These are phyloP conservation scores for Chitala chitala DNA, from an alignment of 2,113 vertebrate species.

Conservation along the genomic window DNA sequence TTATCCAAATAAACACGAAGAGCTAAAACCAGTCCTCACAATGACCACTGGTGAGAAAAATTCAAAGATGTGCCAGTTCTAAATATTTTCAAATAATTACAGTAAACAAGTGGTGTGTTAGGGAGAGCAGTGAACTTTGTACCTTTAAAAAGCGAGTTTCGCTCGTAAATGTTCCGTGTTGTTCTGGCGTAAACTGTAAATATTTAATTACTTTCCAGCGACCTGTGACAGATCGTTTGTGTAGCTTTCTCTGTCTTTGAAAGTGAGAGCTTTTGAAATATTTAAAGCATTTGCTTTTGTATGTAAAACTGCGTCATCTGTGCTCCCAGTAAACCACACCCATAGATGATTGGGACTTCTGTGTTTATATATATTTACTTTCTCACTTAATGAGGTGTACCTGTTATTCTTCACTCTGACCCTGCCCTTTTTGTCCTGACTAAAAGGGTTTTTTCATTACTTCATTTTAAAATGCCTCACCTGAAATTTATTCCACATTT, in stretches of 20 bases:
- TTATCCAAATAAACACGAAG: constrained; percentile 8
- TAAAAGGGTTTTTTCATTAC: too few species aligned
- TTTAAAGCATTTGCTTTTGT: constrained; percentile 9
- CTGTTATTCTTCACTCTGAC: too few species aligned
- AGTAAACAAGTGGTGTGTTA: not conserved
- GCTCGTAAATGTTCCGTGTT: not conserved
- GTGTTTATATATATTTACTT: too few species aligned
- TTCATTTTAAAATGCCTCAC: too few species aligned
- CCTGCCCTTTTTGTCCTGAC: too few species aligned
- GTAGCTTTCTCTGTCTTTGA: constrained; percentile 2
- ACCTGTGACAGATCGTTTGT: constrained; percentile 10
- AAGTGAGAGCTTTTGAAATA: constrained; percentile 14
- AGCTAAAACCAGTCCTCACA: not conserved
- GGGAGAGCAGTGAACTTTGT: not conserved
- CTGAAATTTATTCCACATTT: too few species aligned
- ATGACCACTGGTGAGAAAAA: not conserved
- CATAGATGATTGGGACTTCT: too few species aligned
- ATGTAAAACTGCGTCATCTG: not conserved
- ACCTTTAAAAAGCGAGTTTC: not conserved
- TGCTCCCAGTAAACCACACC: not conserved
- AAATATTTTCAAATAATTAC: not conserved
- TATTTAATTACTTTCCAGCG: constrained; percentile 17
- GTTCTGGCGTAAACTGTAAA: constrained; percentile 1
- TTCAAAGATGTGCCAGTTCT: not conserved
- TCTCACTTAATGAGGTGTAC: too few species aligned